Conservation (phyloP, 2,797 vertebrate species). For the Schizothorax lantsangensis region DNA sequence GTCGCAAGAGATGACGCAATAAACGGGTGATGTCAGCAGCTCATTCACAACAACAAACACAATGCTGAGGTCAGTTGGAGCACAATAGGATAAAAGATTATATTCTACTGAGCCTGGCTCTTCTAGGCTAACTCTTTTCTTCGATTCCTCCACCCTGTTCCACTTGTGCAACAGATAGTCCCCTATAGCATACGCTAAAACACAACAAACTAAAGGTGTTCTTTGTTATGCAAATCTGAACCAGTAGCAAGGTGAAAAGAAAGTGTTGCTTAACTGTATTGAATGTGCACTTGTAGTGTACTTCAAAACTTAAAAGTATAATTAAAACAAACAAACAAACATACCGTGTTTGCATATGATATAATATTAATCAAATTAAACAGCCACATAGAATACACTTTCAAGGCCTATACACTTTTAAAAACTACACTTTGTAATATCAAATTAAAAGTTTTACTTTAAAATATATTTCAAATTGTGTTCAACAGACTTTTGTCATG, state of each 20-base stretch:
- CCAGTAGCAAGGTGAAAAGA: background rate
- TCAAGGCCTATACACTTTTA: background rate
- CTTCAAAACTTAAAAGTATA: background rate
- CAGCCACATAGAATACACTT: background rate
- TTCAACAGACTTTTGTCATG: background rate
- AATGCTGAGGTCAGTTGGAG: background rate
- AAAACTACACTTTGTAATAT: background rate
- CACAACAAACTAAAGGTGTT: background rate
- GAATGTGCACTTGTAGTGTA: background rate
- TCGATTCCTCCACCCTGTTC: slow-evolving; percentile 7
- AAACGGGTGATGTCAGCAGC: background rate
- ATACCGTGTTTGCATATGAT: background rate
- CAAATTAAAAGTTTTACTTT: background rate
- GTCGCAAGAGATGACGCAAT: slow-evolving; percentile 17
- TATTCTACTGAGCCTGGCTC: background rate
- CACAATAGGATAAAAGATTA: background rate
- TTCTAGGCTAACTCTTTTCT: background rate
- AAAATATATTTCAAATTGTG: background rate
- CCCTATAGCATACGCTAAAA: background rate
- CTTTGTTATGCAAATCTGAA: background rate
- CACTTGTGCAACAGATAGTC: background rate
- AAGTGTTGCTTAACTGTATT: background rate
- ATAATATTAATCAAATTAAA: background rate
- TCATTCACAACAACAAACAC: slow-evolving; percentile 22
- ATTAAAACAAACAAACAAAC: background rate